Conservation (phyloP, 1,140 invertebrate genomes). For the Plodia interpunctella region DNA sequence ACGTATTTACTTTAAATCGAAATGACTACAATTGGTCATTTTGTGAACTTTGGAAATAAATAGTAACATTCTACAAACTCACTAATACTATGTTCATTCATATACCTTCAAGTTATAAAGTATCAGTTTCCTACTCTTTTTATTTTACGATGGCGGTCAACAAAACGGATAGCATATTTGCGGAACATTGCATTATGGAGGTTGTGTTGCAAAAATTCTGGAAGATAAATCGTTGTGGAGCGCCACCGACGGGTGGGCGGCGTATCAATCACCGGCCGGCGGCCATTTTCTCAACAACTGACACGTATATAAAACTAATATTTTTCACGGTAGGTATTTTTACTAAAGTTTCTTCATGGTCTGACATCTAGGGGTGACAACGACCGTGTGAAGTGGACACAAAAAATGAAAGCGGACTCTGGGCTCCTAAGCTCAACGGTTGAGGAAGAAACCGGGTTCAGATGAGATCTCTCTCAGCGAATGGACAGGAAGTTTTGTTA, state of each 20-base stretch:
- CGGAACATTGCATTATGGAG: constrained; percentile 14
- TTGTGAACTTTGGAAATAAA: no score
- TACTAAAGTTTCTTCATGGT: no score
- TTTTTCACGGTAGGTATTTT: constrained; percentile 22
- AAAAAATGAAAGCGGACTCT: no score
- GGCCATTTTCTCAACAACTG: constrained; percentile 30
- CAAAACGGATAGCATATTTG: constrained; percentile 8
- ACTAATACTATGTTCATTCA: neutral
- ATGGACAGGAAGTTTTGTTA: no score
- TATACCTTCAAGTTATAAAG: neutral
- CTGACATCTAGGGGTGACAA: no score
- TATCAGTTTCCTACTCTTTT: neutral
- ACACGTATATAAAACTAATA: constrained; percentile 29
- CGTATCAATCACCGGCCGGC: constrained; percentile 30
- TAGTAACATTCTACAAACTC: no score
- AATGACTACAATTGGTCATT: no score
- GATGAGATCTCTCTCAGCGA: no score
- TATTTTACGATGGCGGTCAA: neutral
- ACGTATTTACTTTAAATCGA: no score
- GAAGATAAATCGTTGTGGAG: constrained; percentile 26
- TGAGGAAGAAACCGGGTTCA: no score
- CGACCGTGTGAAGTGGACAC: no score
- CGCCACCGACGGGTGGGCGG: constrained; percentile 21
- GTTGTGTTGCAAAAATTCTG: constrained; percentile 28
- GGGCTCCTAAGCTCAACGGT: no score